Evolutionary conservation across 2,888 invertebrate species (phyloP), one percentile per base, ranked within the genome.

Genomic region (Lithophane semibrunnea): DNA sequence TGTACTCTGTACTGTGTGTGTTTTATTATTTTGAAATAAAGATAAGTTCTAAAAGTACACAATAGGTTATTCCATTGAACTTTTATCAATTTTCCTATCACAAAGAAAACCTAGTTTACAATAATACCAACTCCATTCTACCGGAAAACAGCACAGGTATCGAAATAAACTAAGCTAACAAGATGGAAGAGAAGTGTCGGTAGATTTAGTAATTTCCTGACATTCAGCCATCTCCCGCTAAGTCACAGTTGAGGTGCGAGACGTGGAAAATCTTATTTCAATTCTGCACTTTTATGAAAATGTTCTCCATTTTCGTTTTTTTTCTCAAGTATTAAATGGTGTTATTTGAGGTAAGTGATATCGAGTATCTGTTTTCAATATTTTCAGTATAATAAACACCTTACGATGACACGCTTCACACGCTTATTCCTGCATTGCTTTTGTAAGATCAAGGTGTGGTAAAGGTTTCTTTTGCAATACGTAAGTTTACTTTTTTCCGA

Each of bases 131-230:
- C 16, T 37, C 44, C 24, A 56, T 77, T 44, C n/a, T 21, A 44
- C 56, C n/a, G n/a, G 56, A 49, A 64, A 18, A 29, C 13, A 54
- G 54, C n/a, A 37, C 42, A 49, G 47, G 74, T n/a, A 56, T 56
- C 16, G 42, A 67, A 79, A 58, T 68, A 64, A 68, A 54, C 67
- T 13, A 64, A 44, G 21, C 18, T 64, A 64, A 61, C 56, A 66
- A 60, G 37, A 68, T 49, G 54, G 42, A 54, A 72, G 37, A 0
- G 47, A 54, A 52, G 29, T 37, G 21, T 21, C 71, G 63, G 44
- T 72, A 60, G 83, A 67, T 82, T 67, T 54, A 60, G 67, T 83
- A 9, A 77, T 80, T 80, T 80, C 80, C 80, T 72, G 42, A 54
- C 44, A 63, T 56, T 29, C 44, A 12, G 7, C 7, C 49, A n/a